phyloP scores from a whole-genome alignment of 2,888 invertebrate species.

The Cheilosia pagana region DNA sequence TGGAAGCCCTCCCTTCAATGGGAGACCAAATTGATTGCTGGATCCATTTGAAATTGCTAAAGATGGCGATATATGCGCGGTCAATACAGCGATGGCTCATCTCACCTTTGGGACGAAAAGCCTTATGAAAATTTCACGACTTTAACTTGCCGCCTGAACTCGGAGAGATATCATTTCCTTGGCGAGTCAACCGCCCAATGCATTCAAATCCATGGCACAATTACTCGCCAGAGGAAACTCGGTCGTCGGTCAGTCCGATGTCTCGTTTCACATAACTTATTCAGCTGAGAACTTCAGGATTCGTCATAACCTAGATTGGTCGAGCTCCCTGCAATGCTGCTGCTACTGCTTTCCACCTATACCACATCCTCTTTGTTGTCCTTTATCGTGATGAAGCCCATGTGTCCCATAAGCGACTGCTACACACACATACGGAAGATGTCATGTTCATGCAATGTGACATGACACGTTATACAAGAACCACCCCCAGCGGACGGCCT shows the following conservation, averaged over 20 bases:
- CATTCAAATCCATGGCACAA: constrained; percentile 11
- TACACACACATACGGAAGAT: neutral
- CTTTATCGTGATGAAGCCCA: constrained; percentile 33
- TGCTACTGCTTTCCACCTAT: too few species aligned
- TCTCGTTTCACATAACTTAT: constrained; percentile 44
- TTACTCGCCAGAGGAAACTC: constrained; percentile 21
- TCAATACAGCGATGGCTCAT: neutral
- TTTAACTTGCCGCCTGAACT: constrained; percentile 12
- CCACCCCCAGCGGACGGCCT: constrained; percentile 41
- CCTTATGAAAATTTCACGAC: constrained; percentile 12
- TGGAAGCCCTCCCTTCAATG: too few species aligned
- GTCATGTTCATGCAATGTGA: constrained; percentile 33
- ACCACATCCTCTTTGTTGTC: constrained; percentile 2
- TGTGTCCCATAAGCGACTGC: neutral
- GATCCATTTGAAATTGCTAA: too few species aligned
- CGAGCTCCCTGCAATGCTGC: constrained; percentile 14
- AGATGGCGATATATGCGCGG: too few species aligned
- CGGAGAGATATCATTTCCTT: neutral
- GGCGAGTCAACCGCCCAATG: constrained; percentile 12
- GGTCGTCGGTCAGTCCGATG: constrained; percentile 4
- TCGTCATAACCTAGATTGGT: constrained; percentile 52
- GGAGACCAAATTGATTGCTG: too few species aligned
- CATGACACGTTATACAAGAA: constrained; percentile 37
- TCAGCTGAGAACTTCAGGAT: constrained; percentile 31
- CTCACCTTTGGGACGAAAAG: neutral